phyloP scores from a whole-genome alignment of 92 coral and sea anemone genomes.

The Galaxea fascicularis region DNA sequence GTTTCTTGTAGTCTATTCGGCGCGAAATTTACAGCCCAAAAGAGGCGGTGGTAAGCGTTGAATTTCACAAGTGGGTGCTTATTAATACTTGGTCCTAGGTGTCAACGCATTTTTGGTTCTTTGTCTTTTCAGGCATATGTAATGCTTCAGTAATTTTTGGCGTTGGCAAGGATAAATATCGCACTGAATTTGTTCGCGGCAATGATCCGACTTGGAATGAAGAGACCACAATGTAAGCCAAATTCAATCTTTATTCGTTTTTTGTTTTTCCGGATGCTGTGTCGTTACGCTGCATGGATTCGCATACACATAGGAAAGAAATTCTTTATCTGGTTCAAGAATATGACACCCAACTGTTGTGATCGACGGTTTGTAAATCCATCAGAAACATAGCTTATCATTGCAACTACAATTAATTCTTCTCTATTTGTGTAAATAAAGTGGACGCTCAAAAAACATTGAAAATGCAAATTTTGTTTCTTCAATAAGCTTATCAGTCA shows the following conservation, averaged over 20 bases:
- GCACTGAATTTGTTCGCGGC: constrained; percentile 82
- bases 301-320: no score
- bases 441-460: background rate
- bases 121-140: constrained; percentile 74
- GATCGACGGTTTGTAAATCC: background rate
- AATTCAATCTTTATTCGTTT: background rate
- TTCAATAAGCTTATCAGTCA: background rate
- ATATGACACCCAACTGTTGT: background rate
- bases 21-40: constrained; percentile 89
- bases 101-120: background rate
- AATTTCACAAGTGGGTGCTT: background rate
- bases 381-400: background rate
- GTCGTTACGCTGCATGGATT: no score
- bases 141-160: constrained; percentile 94
- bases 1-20: constrained; percentile 80
- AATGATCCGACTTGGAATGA: constrained; percentile 99
- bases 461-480: background rate
- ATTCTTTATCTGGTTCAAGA: background rate
- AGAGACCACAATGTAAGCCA: constrained; percentile 90
- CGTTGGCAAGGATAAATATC: constrained; percentile 91
- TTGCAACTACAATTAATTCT: background rate
- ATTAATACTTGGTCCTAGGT: background rate
- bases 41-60: constrained; percentile 59
- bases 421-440: background rate
- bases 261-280: no score